phyloP scores from a whole-genome alignment of 92 coral and sea anemone species.

The Palythoa heliodiscus region DNA sequence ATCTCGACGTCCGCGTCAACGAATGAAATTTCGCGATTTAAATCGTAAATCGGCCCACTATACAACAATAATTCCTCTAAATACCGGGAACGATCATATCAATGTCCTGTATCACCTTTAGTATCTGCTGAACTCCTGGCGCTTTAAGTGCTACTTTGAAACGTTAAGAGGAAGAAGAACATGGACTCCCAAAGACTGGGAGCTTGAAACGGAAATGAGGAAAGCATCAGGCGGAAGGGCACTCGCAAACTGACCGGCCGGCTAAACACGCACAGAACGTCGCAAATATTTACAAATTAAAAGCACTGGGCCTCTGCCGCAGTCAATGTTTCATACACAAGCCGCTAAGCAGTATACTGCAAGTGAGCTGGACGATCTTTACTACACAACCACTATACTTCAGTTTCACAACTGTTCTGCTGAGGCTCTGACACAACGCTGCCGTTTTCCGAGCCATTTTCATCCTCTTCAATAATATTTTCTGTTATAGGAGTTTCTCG shows the following conservation, averaged over 20 bases:
- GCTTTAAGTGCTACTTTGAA: background rate
- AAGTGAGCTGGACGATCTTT: background rate
- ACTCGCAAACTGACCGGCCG: background rate
- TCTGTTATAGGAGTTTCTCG: slow-evolving; percentile 70
- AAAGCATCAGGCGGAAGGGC: background rate
- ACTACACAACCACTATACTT: slow-evolving; percentile 9
- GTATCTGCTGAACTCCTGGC: background rate
- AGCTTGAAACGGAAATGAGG: background rate
- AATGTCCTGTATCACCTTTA: background rate
- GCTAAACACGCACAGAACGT: background rate
- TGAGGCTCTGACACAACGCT: slow-evolving; percentile 46
- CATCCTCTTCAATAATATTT: slow-evolving; percentile 83
- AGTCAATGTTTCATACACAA: background rate
- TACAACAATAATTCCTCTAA: too few species aligned
- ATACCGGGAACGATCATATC: too few species aligned
- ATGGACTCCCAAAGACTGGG: background rate
- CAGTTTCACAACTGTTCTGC: slow-evolving; percentile 22
- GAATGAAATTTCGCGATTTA: too few species aligned
- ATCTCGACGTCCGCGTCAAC: too few species aligned
- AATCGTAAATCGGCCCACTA: too few species aligned
- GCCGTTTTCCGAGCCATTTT: slow-evolving; percentile 83
- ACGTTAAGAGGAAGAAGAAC: background rate
- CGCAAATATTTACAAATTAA: background rate
- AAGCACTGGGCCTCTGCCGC: background rate
- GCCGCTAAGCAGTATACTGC: background rate